These are phyloP conservation scores for Ptychobarbus kaznakovi DNA, from an alignment of 2,797 vertebrate genomes.

Conservation along the genomic window DNA sequence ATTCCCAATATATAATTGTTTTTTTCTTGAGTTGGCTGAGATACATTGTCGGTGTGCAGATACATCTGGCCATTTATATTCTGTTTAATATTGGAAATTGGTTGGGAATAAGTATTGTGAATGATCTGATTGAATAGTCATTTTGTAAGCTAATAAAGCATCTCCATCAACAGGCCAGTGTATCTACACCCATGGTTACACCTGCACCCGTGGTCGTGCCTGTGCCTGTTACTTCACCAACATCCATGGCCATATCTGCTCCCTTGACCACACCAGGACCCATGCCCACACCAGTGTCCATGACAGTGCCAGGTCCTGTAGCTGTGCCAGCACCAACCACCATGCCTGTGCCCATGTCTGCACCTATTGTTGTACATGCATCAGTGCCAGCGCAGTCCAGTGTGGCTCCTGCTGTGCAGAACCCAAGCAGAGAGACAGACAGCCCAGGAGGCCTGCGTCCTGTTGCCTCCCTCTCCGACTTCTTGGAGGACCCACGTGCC, in stretches of 20 bases:
- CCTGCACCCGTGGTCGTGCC: background rate
- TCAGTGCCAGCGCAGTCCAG: slow-evolving; percentile 18
- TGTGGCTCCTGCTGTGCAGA: slow-evolving; percentile 50
- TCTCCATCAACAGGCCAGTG: slow-evolving; percentile 66
- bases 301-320: slow-evolving; percentile 3
- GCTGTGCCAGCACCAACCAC: background rate
- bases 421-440: slow-evolving; percentile 69
- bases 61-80: background rate
- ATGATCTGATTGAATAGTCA: background rate
- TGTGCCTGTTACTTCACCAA: background rate
- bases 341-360: background rate
- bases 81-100: background rate
- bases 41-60: background rate
- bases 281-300: background rate
- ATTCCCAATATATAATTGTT: background rate
- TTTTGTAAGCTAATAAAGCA: background rate
- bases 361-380: background rate
- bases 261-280: background rate
- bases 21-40: background rate
- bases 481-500: slow-evolving; percentile 77
- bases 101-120: background rate
- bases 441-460: slow-evolving; percentile 73
- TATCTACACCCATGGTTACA: slow-evolving; percentile 59
- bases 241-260: background rate
- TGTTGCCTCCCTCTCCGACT: slow-evolving; percentile 78